Evolutionary conservation across 1,140 invertebrate genomes (phyloP), one percentile per base, ranked within the genome.

Genomic region (Caerostris darwini): DNA sequence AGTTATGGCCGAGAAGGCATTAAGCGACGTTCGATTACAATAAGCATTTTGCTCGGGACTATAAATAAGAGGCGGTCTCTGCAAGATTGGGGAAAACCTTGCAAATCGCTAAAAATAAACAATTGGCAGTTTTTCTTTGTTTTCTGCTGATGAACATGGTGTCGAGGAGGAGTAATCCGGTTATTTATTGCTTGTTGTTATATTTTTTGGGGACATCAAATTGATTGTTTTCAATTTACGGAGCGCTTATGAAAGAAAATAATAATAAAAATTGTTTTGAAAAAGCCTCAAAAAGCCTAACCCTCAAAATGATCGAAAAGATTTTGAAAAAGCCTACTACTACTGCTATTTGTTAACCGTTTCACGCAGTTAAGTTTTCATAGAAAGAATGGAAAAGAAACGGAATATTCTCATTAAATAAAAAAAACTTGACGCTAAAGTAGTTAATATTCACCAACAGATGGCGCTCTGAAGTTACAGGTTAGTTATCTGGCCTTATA

Each of bases 81-180:
- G 12, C n/a, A 12, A 12, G 17, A 17, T 57, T 56, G 10, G 10
- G 19, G 14, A 34, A 91, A 91, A 81, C 54, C 54, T 91, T 53
- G 64, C 17, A 19, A 89, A 67, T 89, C 10, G 61, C 50, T 89
- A 69, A 89, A 89, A 89, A 89, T 54, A 69, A 69, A 89, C 64
- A 54, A 89, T 69, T 58, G 81, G 1, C 54, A 89, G 54, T 69
- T 83, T n/a, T 77, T 61, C 57, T 59, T 34, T 34, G 14, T 50
- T 56, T 61, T 77, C 19, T 50, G 14, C 34, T 61, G 8, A 34
- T 34, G 57, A 59, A 50, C 56, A 87, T 7, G 8, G 61, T 61
- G 7, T 64, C 34, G 6, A 12, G 57, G 14, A 10, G 19, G 17
- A 50, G 19, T 50, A 64, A 34, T 34, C n/a, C 5, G 12, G 34